Conservation (phyloP, 1,140 invertebrate genomes). For the Trypoxylus dichotomus region DNA sequence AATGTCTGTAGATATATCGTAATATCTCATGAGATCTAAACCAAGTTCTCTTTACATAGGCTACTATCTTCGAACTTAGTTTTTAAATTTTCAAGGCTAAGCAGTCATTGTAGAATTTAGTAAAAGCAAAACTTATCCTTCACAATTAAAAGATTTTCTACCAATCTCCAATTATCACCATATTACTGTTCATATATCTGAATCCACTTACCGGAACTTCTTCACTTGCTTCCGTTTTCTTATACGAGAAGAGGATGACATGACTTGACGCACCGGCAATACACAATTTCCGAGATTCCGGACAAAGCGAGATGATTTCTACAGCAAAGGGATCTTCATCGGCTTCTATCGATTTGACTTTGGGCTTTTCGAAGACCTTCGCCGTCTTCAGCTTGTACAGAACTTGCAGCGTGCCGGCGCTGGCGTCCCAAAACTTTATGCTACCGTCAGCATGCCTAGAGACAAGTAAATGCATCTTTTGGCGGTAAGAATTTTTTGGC, state of each 20-base stretch:
- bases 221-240: slow-evolving; percentile 82
- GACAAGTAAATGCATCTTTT: slow-evolving; percentile 41
- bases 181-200: too few relatives aligned
- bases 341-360: slow-evolving; percentile 55
- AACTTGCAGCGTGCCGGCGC: slow-evolving; percentile 88
- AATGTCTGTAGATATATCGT: too few relatives aligned
- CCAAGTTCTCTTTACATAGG: too few relatives aligned
- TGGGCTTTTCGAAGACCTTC: slow-evolving; percentile 86
- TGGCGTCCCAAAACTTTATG: slow-evolving; percentile 97
- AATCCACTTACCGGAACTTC: slow-evolving; percentile 76
- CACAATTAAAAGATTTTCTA: too few relatives aligned
- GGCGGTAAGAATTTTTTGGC: too few relatives aligned
- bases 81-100: too few relatives aligned
- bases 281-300: slow-evolving; percentile 87
- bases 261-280: slow-evolving; percentile 90
- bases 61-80: too few relatives aligned
- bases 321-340: slow-evolving; percentile 91
- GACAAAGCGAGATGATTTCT: slow-evolving; percentile 87
- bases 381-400: slow-evolving; percentile 98
- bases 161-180: too few relatives aligned
- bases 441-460: slow-evolving; percentile 92
- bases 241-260: slow-evolving; percentile 94
- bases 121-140: too few relatives aligned
- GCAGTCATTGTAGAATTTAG: too few relatives aligned
- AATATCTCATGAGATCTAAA: too few relatives aligned